Conservation (phyloP, 2,888 invertebrate species). For the Phanerotoma sp. region DNA sequence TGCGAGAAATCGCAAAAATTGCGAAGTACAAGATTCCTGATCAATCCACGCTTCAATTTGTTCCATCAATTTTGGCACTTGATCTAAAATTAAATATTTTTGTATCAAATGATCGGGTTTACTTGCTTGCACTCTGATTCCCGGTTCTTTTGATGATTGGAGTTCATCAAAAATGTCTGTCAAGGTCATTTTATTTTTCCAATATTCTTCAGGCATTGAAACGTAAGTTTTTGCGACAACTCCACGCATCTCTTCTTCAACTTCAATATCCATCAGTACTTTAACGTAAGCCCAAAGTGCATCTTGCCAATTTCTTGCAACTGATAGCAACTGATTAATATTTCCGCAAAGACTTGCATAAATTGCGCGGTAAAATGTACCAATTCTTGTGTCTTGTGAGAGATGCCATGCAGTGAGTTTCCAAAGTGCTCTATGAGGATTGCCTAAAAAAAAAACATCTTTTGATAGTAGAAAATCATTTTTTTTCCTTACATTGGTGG, state of each 20-base stretch:
- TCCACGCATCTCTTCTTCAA: constrained; percentile 75
- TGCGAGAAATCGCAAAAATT: constrained; percentile 77
- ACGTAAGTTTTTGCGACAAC: constrained; percentile 62
- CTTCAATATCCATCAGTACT: constrained; percentile 79
- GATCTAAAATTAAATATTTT: constrained; percentile 81
- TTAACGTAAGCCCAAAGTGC: constrained; percentile 85
- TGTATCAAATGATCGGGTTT: constrained; percentile 77
- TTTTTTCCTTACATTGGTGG: too few relatives aligned
- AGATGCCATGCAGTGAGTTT: constrained; percentile 70
- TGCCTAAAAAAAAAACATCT: too few relatives aligned
- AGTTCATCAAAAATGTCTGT: constrained; percentile 71
- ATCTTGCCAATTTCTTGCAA: constrained; percentile 86
- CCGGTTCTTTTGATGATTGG: constrained; percentile 63
- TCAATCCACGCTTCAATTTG: constrained; percentile 70
- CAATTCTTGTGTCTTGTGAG: constrained; percentile 51
- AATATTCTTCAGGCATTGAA: constrained; percentile 68
- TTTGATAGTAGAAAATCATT: too few relatives aligned
- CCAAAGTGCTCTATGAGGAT: constrained; percentile 76
- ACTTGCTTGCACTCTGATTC: constrained; percentile 63
- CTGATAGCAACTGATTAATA: constrained; percentile 72
- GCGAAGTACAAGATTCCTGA: constrained; percentile 58
- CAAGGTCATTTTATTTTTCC: constrained; percentile 69
- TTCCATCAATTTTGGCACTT: constrained; percentile 72
- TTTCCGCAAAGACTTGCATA: constrained; percentile 74
- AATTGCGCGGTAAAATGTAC: constrained; percentile 50